These are phyloP conservation scores for Phasia obesa DNA, from an alignment of 2,888 invertebrate genomes.

Conservation along the genomic window DNA sequence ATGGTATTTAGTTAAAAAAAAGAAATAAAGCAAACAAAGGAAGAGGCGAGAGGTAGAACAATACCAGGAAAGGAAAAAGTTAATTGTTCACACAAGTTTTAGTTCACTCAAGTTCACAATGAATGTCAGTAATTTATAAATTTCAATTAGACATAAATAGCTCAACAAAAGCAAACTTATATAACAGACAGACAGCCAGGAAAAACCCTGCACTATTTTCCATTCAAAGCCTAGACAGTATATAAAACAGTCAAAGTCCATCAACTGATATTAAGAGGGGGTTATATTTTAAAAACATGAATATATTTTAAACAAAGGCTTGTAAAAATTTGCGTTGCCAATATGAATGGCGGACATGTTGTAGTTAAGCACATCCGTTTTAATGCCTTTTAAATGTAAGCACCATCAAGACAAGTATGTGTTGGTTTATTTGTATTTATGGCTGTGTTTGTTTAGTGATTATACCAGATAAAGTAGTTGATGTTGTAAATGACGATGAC, in stretches of 20 bases:
- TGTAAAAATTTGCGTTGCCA: constrained; percentile 56
- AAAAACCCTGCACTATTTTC: background rate
- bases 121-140: constrained; percentile 56
- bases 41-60: background rate
- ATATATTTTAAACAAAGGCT: constrained; percentile 30
- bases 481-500: background rate
- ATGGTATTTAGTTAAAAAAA: constrained; percentile 26
- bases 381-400: constrained; percentile 16
- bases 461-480: constrained; percentile 13
- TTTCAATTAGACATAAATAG: constrained; percentile 52
- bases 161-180: background rate
- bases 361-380: constrained; percentile 48
- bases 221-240: constrained; percentile 9
- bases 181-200: background rate
- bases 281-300: background rate
- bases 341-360: constrained; percentile 60
- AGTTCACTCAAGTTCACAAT: constrained; percentile 9
- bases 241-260: background rate
- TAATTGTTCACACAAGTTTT: background rate
- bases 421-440: background rate
- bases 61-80: background rate
- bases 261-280: background rate
- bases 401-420: background rate
- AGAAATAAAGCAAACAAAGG: background rate
- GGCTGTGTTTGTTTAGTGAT: background rate